Evolutionary conservation across 2,888 invertebrate genomes (phyloP).

Genomic region (Chrysolina americana): DNA sequence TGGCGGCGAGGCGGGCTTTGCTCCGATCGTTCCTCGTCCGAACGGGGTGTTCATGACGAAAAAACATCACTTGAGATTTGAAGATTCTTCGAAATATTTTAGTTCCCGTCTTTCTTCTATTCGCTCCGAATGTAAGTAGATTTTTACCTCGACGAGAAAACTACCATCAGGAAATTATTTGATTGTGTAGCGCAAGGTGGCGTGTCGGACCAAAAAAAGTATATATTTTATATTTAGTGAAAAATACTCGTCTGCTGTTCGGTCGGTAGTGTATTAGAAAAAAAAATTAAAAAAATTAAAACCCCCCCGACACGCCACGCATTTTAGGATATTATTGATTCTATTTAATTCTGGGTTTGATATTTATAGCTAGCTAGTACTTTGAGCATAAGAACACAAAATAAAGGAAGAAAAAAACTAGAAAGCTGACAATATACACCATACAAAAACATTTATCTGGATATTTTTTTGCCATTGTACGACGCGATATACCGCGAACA

Average conservation of each 20-base stretch:
- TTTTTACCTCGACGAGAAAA: background rate
- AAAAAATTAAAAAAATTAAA: constrained; percentile 30
- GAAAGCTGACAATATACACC: constrained; percentile 15
- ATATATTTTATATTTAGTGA: constrained; percentile 28
- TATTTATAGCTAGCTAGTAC: constrained; percentile 7
- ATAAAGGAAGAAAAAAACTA: background rate
- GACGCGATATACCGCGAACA: too few relatives aligned
- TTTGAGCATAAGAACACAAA: constrained; percentile 10
- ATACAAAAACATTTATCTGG: constrained; percentile 4
- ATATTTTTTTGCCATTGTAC: constrained; percentile 11
- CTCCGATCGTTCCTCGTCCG: background rate
- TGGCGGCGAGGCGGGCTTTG: too few relatives aligned
- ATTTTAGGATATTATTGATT: constrained; percentile 22
- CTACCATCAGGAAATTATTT: constrained; percentile 18
- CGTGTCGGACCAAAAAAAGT: constrained; percentile 37
- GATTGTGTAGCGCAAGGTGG: background rate
- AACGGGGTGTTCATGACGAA: constrained; percentile 18
- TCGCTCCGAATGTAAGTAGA: background rate
- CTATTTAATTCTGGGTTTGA: constrained; percentile 21
- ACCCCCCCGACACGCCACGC: constrained; percentile 20
- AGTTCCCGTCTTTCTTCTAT: background rate
- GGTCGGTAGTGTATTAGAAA: constrained; percentile 14
- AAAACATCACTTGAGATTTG: constrained; percentile 8
- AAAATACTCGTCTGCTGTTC: constrained; percentile 5
- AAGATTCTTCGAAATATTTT: constrained; percentile 21